Evolutionary conservation across 2,113 vertebrate genomes (phyloP), one percentile per base, ranked within the genome.

Genomic region (Mystacornis crossleyi): DNA sequence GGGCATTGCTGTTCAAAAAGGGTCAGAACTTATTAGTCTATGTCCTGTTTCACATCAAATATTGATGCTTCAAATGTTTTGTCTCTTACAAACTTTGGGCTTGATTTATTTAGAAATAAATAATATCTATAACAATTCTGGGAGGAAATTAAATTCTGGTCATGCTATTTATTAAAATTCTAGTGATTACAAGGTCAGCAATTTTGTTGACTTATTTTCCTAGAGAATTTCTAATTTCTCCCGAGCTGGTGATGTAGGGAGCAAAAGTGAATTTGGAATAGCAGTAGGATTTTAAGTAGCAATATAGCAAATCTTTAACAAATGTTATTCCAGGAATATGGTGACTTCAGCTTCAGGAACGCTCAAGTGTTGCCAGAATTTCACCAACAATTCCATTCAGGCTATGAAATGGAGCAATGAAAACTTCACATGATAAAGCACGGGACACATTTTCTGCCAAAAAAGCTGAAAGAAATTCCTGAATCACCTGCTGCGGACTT

Each of bases 11-110:
- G 28, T 16, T 79, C 14, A 15, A 54, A 48, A 18, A 51, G 8
- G n/a, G 25, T 33, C 34, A 66, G 20, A 93, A 77, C 1, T 23
- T 60, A 48, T 26, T n/a, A 60, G 25, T 69, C 8, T 81, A 23
- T 43, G 26, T 54, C 43, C 12, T 92, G 13, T 72, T 89, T 40
- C 45, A 57, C 20, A 69, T 71, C 24, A 38, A 69, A 65, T 70
- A 69, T 53, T 65, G n/a, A 88, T 84, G 14, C 10, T 85, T 60
- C 28, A 70, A 26, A 81, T 81, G 18, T 67, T 93, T 93, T 36
- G 25, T 20, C 28, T 74, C 24, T 61, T 72, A 34, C 3, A 64
- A 61, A 51, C 2, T 14, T n/a, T 36, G 51, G 3, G 4, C 26
- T 81, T 57, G 11, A 33, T 70, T 74, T 82, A 40, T 57, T 79